These are phyloP conservation scores for Sciurus vulgaris DNA, from an alignment of 2,797 vertebrate species.

Conservation along the genomic window DNA sequence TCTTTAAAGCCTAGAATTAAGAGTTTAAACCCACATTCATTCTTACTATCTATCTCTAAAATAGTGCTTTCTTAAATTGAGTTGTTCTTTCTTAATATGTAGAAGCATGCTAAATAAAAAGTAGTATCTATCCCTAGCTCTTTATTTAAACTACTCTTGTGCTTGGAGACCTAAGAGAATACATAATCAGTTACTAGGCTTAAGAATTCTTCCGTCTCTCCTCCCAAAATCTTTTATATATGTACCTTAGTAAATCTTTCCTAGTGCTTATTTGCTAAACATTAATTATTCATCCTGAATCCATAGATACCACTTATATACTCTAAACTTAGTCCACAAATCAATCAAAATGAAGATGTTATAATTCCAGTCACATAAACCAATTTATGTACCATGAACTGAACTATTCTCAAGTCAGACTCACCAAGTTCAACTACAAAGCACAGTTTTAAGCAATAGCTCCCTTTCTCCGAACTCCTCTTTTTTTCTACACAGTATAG, in stretches of 20 bases:
- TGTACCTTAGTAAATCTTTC: not conserved
- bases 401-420: not conserved
- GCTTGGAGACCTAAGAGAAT: not conserved
- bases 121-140: not conserved
- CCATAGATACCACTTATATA: not conserved
- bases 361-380: not conserved
- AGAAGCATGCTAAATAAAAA: not conserved
- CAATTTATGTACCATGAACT: not conserved
- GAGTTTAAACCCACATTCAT: not conserved
- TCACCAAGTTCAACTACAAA: conserved; percentile 5
- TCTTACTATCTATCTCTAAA: not conserved
- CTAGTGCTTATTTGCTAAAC: not conserved
- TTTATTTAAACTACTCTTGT: conserved; percentile 8
- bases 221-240: not conserved
- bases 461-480: not conserved
- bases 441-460: not conserved
- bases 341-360: conserved; percentile 32
- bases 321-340: not conserved
- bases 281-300: conserved; percentile 48
- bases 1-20: conserved; percentile 46
- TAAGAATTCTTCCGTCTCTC: not conserved
- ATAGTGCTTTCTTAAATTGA: not conserved
- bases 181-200: not conserved
- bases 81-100: conserved; percentile 10
- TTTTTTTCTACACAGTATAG: not conserved